These are phyloP conservation scores for Nannoperca australis DNA, from an alignment of 2,797 vertebrate genomes.

Conservation along the genomic window DNA sequence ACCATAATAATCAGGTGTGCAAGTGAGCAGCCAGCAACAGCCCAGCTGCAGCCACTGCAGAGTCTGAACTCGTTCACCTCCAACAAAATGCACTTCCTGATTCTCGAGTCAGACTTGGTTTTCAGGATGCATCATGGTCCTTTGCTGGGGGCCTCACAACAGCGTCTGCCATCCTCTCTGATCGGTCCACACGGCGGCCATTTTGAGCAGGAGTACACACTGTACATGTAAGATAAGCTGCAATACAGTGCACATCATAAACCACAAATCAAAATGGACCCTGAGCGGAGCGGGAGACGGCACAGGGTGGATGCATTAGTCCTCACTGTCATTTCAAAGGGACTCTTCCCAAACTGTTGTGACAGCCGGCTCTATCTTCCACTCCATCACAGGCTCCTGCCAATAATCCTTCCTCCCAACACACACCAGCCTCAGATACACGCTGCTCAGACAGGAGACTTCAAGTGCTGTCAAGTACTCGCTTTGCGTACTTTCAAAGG, in stretches of 20 bases:
- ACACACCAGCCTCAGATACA: conserved; percentile 29
- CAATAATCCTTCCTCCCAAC: conserved; percentile 42
- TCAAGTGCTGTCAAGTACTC: conserved; percentile 43
- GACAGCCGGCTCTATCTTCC: conserved; percentile 61
- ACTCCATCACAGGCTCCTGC: conserved; percentile 57
- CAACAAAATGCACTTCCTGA: background rate
- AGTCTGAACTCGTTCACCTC: conserved; percentile 3
- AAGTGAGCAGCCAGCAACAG: background rate
- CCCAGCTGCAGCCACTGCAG: conserved; percentile 1
- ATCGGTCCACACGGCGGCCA: conserved; percentile 36
- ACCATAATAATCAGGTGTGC: background rate
- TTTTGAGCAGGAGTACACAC: conserved; percentile 46
- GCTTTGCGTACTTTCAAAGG: conserved; percentile 49
- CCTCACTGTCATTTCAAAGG: conserved; percentile 54
- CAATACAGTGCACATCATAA: conserved; percentile 53
- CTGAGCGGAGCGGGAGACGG: conserved; percentile 12
- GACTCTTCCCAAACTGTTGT: conserved; percentile 54
- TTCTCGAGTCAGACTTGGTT: background rate
- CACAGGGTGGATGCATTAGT: conserved; percentile 16
- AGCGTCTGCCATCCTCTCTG: background rate
- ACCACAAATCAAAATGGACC: conserved; percentile 56
- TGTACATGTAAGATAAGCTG: conserved; percentile 46
- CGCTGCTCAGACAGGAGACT: conserved; percentile 46
- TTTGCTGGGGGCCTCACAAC: background rate
- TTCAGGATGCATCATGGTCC: background rate